These are phyloP conservation scores for Gavia stellata DNA, from an alignment of 2,113 vertebrate genomes.

Conservation along the genomic window DNA sequence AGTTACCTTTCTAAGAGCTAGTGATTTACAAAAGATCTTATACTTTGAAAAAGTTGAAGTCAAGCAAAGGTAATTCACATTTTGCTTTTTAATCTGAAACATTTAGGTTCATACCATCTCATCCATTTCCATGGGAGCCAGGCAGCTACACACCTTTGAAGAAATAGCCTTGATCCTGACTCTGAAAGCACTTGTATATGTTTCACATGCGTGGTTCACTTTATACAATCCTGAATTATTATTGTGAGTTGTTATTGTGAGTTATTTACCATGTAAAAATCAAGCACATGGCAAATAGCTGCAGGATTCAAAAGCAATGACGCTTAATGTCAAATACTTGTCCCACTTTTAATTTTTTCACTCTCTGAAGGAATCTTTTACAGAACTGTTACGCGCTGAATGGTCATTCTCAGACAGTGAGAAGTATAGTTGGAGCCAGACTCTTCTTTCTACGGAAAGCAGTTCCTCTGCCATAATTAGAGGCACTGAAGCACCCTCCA, in stretches of 20 bases:
- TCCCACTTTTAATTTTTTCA: not conserved
- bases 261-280: not conserved
- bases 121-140: not conserved
- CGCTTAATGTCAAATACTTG: not conserved
- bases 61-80: accelerated
- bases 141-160: not conserved
- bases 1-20: constrained; percentile 36
- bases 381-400: not conserved
- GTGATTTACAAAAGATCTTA: not conserved
- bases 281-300: not conserved
- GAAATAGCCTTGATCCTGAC: not conserved
- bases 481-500: not conserved
- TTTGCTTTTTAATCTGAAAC: not conserved
- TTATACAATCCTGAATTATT: not conserved
- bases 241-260: not conserved
- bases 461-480: constrained; percentile 34
- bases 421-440: constrained; percentile 39
- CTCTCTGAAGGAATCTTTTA: not conserved
- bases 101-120: not conserved
- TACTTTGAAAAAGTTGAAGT: not conserved
- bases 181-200: not conserved
- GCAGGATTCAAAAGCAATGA: not conserved
- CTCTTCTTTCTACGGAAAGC: constrained; percentile 3
- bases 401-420: constrained; percentile 65
- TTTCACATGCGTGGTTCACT: not conserved